Conservation (phyloP, 2,113 vertebrate genomes). For the Rhombomys opimus region DNA sequence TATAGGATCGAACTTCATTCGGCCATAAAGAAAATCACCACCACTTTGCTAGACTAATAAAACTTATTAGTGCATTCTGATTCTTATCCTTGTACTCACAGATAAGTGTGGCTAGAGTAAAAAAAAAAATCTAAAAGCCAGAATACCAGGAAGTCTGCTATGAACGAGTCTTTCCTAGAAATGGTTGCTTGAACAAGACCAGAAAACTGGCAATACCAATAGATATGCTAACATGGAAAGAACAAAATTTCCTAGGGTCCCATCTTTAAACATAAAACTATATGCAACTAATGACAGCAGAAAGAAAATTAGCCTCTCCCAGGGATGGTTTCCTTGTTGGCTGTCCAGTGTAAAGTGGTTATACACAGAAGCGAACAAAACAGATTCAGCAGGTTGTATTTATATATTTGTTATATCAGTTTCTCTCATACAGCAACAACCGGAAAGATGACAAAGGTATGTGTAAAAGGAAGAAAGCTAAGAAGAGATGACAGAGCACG, state of each 20-base stretch:
- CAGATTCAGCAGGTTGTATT: background rate
- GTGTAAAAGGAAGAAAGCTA: too few relatives aligned
- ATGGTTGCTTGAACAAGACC: background rate
- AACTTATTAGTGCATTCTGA: background rate
- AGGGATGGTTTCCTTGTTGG: background rate
- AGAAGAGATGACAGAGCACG: background rate
- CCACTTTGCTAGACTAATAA: background rate
- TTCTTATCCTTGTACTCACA: background rate
- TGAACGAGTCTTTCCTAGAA: background rate
- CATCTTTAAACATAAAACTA: background rate
- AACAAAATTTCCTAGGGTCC: background rate
- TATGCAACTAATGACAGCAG: background rate
- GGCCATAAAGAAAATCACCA: background rate
- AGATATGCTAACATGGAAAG: background rate
- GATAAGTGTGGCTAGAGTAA: background rate
- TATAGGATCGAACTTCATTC: background rate
- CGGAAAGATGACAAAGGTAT: accelerated
- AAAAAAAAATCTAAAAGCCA: background rate
- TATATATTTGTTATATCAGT: background rate
- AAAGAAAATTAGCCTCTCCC: background rate
- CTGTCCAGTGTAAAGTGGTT: background rate
- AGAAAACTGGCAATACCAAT: background rate
- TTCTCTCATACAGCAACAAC: background rate
- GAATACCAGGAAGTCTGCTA: background rate
- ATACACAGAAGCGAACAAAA: background rate